Percentiles rank a stretch among this genome's conserved stretches.
Conservation (phyloP, 2,888 invertebrate species). For the Campoletis raptor region DNA sequence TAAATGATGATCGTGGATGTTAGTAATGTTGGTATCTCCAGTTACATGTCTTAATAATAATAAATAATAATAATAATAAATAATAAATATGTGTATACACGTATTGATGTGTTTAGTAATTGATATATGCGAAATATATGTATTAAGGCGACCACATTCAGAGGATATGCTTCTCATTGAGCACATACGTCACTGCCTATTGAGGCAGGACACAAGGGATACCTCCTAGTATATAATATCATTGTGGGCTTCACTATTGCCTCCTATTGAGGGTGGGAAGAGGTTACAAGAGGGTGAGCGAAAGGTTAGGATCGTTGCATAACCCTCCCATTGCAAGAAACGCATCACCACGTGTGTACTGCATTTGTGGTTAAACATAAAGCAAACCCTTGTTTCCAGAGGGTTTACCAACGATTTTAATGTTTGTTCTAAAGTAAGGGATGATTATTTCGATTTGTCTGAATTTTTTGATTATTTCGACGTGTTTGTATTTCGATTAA, state of each 20-base stretch:
- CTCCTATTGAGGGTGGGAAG: constrained; percentile 4
- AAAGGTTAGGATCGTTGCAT: constrained; percentile 29
- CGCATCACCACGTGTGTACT: constrained; percentile 35
- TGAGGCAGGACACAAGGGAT: constrained; percentile 41
- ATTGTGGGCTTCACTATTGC: neutral
- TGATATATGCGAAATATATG: constrained; percentile 1
- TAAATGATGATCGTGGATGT: neutral
- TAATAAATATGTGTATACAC: neutral
- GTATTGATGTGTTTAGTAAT: neutral
- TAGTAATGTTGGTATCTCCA: no score
- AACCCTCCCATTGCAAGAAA: constrained; percentile 53
- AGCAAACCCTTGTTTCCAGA: constrained; percentile 13
- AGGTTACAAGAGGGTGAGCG: neutral
- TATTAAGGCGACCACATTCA: neutral
- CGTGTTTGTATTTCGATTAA: no score
- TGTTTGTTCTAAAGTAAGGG: neutral
- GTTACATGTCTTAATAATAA: constrained; percentile 1
- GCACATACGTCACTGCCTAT: constrained; percentile 40
- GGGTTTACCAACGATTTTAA: constrained; percentile 21
- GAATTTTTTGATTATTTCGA: no score
- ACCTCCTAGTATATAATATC: neutral
- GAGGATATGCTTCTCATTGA: constrained; percentile 28
- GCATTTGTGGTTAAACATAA: constrained; percentile 43
- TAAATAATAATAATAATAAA: no score
- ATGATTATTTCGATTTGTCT: neutral